These are phyloP conservation scores for Lordiphosa fenestrarum DNA, from an alignment of 2,888 invertebrate genomes.

Conservation along the genomic window DNA sequence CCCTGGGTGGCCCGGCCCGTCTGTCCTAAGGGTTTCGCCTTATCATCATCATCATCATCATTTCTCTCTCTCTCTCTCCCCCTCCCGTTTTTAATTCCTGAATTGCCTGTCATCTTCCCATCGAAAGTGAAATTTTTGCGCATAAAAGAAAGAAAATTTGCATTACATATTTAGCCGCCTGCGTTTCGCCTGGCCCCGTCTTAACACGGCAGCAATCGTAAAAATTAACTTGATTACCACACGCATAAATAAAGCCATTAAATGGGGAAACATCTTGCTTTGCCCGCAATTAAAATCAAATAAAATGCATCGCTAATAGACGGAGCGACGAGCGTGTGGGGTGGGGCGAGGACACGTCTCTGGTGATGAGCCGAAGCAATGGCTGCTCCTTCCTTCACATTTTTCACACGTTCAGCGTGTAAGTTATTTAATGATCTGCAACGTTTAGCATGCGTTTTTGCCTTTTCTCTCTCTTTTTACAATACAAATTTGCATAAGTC, in stretches of 20 bases:
- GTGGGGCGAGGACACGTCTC: constrained; percentile 24
- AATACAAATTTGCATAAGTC: too few relatives aligned
- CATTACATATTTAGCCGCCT: constrained; percentile 53
- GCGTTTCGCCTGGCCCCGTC: constrained; percentile 24
- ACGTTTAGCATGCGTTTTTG: too few relatives aligned
- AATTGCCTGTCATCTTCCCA: constrained; percentile 34
- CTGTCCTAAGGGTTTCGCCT: constrained; percentile 48
- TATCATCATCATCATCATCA: constrained; percentile 8
- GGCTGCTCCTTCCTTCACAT: neutral
- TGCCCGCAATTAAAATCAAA: constrained; percentile 68
- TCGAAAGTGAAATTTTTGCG: constrained; percentile 61
- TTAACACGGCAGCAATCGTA: constrained; percentile 60
- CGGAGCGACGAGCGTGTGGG: too few relatives aligned
- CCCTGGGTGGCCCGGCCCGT: constrained; percentile 29
- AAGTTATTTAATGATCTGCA: too few relatives aligned
- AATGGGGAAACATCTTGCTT: constrained; percentile 54
- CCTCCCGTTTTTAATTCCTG: neutral
- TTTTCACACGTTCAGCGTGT: too few relatives aligned
- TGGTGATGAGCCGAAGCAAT: constrained; percentile 3
- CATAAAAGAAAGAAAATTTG: constrained; percentile 58
- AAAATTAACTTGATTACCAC: constrained; percentile 72
- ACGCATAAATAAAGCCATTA: constrained; percentile 73
- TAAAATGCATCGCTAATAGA: constrained; percentile 51
- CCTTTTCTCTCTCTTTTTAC: too few relatives aligned
- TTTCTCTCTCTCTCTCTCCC: constrained; percentile 9